These are phyloP conservation scores for Mycetomoellerius zeteki DNA, from an alignment of 1,140 invertebrate species.

Conservation along the genomic window DNA sequence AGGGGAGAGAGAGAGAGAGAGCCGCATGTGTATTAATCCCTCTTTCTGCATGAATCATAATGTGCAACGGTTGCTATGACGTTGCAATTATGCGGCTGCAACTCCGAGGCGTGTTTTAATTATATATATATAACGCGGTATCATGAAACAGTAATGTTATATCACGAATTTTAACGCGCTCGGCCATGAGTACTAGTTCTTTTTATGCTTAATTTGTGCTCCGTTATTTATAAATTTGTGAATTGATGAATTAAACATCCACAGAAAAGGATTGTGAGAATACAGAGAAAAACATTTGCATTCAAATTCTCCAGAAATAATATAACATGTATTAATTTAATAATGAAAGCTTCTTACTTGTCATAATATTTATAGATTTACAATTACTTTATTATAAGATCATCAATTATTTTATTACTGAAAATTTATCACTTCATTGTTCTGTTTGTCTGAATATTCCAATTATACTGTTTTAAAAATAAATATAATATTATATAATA, in stretches of 20 bases:
- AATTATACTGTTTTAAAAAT: background rate
- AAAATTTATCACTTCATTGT: conserved; percentile 3
- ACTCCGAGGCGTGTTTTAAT: conserved; percentile 57
- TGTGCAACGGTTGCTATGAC: conserved; percentile 43
- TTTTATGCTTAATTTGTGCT: conserved; percentile 31
- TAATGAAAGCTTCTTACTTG: background rate
- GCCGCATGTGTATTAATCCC: conserved; percentile 24
- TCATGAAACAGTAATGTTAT: conserved; percentile 55
- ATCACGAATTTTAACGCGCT: conserved; percentile 52
- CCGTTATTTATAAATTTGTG: conserved; percentile 26
- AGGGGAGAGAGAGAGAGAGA: background rate
- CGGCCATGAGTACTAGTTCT: conserved; percentile 1
- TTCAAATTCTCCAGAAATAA: background rate
- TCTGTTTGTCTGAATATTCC: background rate
- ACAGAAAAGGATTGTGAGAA: background rate
- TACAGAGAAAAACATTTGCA: background rate
- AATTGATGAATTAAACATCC: conserved; percentile 23
- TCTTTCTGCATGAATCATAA: conserved; percentile 38
- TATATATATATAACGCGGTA: conserved; percentile 53
- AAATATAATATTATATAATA: background rate
- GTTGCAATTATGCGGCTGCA: conserved; percentile 51
- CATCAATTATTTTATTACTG: background rate
- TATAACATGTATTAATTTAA: background rate
- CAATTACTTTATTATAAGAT: background rate
- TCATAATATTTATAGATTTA: background rate